Evolutionary conservation across 2,888 invertebrate species (phyloP), one percentile per base, ranked within the genome.

Genomic region (Selenia dentaria): DNA sequence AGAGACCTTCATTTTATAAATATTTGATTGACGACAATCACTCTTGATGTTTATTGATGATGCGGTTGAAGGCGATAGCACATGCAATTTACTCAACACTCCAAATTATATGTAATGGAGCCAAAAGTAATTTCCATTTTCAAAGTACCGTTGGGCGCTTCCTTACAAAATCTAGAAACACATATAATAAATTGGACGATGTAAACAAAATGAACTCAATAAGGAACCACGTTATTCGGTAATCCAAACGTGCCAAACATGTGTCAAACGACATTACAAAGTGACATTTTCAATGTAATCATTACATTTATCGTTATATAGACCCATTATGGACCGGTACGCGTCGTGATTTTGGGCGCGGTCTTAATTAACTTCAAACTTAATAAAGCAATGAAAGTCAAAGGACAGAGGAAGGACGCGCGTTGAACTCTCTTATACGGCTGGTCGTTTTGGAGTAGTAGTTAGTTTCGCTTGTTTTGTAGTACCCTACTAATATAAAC

Each of bases 331-430:
- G 24, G 33, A 39, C 38, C 38, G 32, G 45, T 29, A 24, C 18
- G 24, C 38, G n/a, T 34, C 35, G 39, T 35, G 44, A 24, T 38
- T 24, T 25, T 45, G 18, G 45, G 45, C 11, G 45, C 13, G 45
- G 39, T 29, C 29, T 9, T 13, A 38, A 45, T 38, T 45, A 38
- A 33, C 16, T 39, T 16, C n/a, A 34, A 45, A 28, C 11, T 16
- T 10, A 2, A 13, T 24, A 24, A 34, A 16, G 18, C 27, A 36
- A 14, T 24, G 8, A 14, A 20, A 8, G 9, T 20, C 27, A 9
- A 16, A n/a, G 29, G 6, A 25, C 22, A 1, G 22, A 26, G 12
- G 11, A 46, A 45, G 41, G 48, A 34, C 33, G 26, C 16, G 20
- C 44, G 36, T 49, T 43, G 35, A 43, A 22, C 27, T 49, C 31